phyloP scores from a whole-genome alignment of 2,888 invertebrate genomes.

The Diarsia dahlii region DNA sequence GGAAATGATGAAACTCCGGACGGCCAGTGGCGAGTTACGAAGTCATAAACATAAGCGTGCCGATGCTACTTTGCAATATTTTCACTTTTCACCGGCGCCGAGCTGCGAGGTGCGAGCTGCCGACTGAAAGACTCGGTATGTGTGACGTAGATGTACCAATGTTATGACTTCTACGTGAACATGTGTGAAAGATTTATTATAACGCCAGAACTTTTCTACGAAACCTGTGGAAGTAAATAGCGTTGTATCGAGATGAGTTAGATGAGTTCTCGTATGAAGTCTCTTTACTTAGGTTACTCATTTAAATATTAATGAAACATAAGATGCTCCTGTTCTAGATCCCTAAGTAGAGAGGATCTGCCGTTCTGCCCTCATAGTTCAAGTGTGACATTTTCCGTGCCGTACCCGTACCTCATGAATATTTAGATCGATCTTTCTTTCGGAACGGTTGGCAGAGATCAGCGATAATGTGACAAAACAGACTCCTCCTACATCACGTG shows the following conservation, averaged over 20 bases:
- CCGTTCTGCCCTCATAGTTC: not conserved
- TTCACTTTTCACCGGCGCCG: slow-evolving; percentile 52
- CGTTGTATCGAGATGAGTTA: not conserved
- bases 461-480: slow-evolving; percentile 48
- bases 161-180: slow-evolving; percentile 30
- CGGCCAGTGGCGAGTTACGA: slow-evolving; percentile 44
- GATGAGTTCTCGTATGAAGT: slow-evolving; percentile 13
- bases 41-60: slow-evolving; percentile 42
- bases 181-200: slow-evolving; percentile 25
- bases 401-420: slow-evolving; percentile 31
- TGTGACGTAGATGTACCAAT: slow-evolving; percentile 40
- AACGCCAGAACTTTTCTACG: not conserved
- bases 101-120: slow-evolving; percentile 6
- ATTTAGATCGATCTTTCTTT: slow-evolving; percentile 43
- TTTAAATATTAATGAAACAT: slow-evolving; percentile 34
- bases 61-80: slow-evolving; percentile 51
- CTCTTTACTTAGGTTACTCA: not conserved
- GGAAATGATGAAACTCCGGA: slow-evolving; percentile 62
- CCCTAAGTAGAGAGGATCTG: slow-evolving; percentile 11
- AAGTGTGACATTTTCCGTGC: slow-evolving; percentile 36
- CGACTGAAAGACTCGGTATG: slow-evolving; percentile 18
- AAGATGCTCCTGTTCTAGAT: slow-evolving; percentile 36
- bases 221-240: not conserved
- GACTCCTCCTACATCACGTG: slow-evolving; percentile 38
- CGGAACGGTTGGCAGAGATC: slow-evolving; percentile 22